Base-by-base conservation (phyloP, 2,113 vertebrate genomes). In the Ageneiosus marmoratus region DNA sequence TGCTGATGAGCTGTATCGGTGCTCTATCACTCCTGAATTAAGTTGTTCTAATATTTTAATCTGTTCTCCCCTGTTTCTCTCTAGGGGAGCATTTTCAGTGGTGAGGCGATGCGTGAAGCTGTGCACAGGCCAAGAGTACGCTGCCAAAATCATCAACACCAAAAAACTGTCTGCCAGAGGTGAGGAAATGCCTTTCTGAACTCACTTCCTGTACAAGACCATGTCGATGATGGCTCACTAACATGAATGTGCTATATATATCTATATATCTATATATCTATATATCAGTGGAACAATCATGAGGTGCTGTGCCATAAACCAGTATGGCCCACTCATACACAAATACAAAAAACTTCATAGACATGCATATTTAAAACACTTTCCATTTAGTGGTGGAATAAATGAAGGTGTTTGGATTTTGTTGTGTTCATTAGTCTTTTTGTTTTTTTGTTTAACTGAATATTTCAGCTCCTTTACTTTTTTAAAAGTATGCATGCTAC, bases 101-200 rank as follows among this genome's bases (percentile, higher is more conserved):
- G 97, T 99, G 89, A 96, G 97, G 86, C 95, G 97, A 88, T 99
- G 97, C 77, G 97, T 98, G 76, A 99, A 99, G 94, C 95, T 98
- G 89, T 97, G 96, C 85, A 96, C 95, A 0, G 97, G 97, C 88
- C 97, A 98, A 88, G 97, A 99, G 86, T 96, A 98, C 0, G 97
- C 97, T 0, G 97, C 97, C 88, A 98, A 98, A 96, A 98, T 98
- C 90, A 98, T 98, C 94, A 98, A 98, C 94, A 98, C 97, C 91
- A 98, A 98, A 95, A 98, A 98, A 92, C 94, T 99, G 76, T 98
- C 97, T 0, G 97, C 97, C 83, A 94, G 97, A 97, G 97, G 97
- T 98, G 94, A 93, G 95, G 34, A 29, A 3, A 67, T 63, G 32
- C 46, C 32, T 55, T 44, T 22, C 72, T 37, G 37, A 41, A 20